A percentile compares a stretch with the other conserved stretches of the same genome.
These are phyloP conservation scores for Malacosoma neustria DNA, from an alignment of 2,888 invertebrate species.

Conservation along the genomic window DNA sequence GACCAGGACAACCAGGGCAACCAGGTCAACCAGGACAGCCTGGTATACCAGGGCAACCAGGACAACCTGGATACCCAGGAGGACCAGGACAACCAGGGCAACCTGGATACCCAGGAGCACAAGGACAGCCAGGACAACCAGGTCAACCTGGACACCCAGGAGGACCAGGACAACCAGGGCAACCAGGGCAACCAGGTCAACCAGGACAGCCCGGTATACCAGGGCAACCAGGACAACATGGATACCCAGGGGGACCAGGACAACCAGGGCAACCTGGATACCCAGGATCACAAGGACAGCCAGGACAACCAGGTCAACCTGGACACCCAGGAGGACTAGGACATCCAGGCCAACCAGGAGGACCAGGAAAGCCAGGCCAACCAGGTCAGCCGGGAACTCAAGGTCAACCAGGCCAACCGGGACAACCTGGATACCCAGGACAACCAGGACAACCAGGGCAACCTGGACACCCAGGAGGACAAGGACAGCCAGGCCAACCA, in stretches of 20 bases:
- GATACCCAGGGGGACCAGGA: slow-evolving; percentile 16
- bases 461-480: too few species aligned
- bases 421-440: too few species aligned
- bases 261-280: slow-evolving; percentile 22
- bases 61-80: slow-evolving; percentile 21
- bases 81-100: slow-evolving; percentile 10
- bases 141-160: slow-evolving; percentile 17
- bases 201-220: slow-evolving; percentile 16
- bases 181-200: slow-evolving; percentile 15
- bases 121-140: slow-evolving; percentile 19
- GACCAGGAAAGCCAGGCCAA: slow-evolving; percentile 16
- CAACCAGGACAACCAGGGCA: too few species aligned
- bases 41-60: slow-evolving; percentile 16
- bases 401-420: slow-evolving; percentile 17
- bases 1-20: slow-evolving; percentile 42
- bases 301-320: slow-evolving; percentile 22
- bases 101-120: slow-evolving; percentile 14
- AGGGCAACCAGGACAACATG: too few species aligned
- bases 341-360: slow-evolving; percentile 14
- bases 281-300: slow-evolving; percentile 27
- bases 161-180: slow-evolving; percentile 13
- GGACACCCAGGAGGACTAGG: slow-evolving; percentile 17
- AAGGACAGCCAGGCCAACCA: too few species aligned
- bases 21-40: slow-evolving; percentile 25
- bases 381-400: slow-evolving; percentile 20